Percentiles rank a stretch among this genome's conserved stretches.
phyloP scores from a whole-genome alignment of 2,888 invertebrate species.

The Dicranocentrus wangi region DNA sequence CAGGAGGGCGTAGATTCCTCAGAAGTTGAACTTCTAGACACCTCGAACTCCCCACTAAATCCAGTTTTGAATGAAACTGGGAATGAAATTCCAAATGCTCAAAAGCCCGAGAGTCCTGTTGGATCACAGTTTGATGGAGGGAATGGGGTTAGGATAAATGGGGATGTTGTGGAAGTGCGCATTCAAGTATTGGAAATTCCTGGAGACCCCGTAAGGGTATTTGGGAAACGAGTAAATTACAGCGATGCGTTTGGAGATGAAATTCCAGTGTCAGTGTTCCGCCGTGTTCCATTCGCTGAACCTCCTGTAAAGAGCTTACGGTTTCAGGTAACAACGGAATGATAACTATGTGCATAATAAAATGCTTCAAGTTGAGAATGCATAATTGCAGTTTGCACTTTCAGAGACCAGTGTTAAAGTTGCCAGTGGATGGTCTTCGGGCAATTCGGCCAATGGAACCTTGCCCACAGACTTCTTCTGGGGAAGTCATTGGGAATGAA shows the following conservation, averaged over 20 bases:
- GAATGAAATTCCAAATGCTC: too few relatives aligned
- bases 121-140: slow-evolving; percentile 8
- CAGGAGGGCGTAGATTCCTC: neutral
- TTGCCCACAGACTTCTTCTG: slow-evolving; percentile 66
- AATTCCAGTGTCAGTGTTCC: slow-evolving; percentile 40
- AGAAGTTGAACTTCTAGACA: neutral
- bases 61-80: neutral
- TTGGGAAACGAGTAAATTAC: slow-evolving; percentile 44
- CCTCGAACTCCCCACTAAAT: neutral
- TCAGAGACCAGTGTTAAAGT: slow-evolving; percentile 65
- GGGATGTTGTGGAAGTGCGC: slow-evolving; percentile 27
- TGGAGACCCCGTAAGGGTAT: slow-evolving; percentile 38
- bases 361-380: neutral
- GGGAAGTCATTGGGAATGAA: slow-evolving; percentile 59
- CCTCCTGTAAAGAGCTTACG: slow-evolving; percentile 62
- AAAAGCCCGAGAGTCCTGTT: too few relatives aligned
- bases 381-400: too few relatives aligned
- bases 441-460: slow-evolving; percentile 55
- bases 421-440: slow-evolving; percentile 51
- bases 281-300: slow-evolving; percentile 65
- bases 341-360: neutral
- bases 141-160: neutral
- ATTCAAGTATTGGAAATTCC: slow-evolving; percentile 39
- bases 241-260: slow-evolving; percentile 38
- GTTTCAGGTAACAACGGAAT: slow-evolving; percentile 61